A percentile compares a stretch with the other conserved stretches of the same genome.
phyloP scores from a whole-genome alignment of 2,888 invertebrate species.

The Pseudococcus longispinus region DNA sequence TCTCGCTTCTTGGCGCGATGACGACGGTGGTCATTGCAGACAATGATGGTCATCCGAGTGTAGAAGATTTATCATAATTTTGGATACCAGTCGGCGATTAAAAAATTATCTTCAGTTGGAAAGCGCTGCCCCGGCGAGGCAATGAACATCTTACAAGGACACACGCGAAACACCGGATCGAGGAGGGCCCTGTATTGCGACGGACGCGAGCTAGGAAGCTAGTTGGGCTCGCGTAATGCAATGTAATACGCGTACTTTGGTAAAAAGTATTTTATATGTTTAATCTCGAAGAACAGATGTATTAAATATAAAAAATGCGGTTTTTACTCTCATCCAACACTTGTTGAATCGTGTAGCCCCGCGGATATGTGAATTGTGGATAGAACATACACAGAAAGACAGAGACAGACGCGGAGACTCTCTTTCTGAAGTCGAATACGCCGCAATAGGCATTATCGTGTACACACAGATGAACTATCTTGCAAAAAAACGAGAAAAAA shows the following conservation, averaged over 20 bases:
- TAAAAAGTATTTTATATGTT: conserved; percentile 21
- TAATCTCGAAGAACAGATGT: conserved; percentile 26
- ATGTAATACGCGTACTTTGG: not conserved
- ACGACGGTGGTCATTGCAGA: not conserved
- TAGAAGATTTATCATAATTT: conserved; percentile 33
- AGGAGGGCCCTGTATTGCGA: not conserved
- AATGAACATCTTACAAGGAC: not conserved
- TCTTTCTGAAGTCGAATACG: conserved; percentile 19
- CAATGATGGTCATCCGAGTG: conserved; percentile 3
- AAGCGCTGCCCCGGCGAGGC: not conserved
- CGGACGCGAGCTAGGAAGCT: not conserved
- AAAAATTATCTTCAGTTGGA: not conserved
- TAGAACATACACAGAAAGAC: not conserved
- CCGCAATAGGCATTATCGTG: conserved; percentile 45
- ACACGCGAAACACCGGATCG: not conserved
- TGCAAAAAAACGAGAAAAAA: conserved; percentile 47
- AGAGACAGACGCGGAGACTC: not conserved
- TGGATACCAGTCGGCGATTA: not conserved
- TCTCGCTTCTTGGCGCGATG: not conserved
- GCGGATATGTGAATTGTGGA: conserved; percentile 53
- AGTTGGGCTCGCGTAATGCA: not conserved
- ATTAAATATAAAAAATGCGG: conserved; percentile 30
- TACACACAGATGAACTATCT: conserved; percentile 40
- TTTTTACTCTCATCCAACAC: conserved; percentile 50
- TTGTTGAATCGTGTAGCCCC: conserved; percentile 56